phyloP scores from a whole-genome alignment of 2,113 vertebrate species.

The Clarias gariepinus region DNA sequence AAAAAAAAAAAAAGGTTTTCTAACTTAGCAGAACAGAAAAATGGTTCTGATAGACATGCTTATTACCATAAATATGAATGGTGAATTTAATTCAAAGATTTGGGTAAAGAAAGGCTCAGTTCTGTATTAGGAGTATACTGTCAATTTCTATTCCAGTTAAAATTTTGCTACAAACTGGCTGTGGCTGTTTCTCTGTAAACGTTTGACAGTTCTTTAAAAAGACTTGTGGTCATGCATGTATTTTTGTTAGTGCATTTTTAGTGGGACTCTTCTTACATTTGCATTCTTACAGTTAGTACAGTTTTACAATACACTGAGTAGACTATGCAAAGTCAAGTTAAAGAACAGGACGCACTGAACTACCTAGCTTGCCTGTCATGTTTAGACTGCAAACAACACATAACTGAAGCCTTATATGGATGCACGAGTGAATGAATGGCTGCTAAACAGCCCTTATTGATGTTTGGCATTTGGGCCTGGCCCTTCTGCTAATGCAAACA shows the following conservation, averaged over 20 bases:
- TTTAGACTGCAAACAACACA: conserved; percentile 45
- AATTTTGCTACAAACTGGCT: neutral
- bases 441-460: conserved; percentile 53
- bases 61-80: neutral
- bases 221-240: neutral
- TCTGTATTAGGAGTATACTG: neutral
- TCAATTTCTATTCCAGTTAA: neutral
- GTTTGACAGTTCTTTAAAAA: neutral
- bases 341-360: conserved; percentile 47
- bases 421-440: conserved; percentile 49
- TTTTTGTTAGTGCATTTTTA: conserved; percentile 2
- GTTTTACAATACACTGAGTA: neutral
- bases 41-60: neutral
- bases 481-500: conserved; percentile 46
- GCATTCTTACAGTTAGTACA: neutral
- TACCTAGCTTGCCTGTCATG: conserved; percentile 20
- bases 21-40: neutral
- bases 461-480: conserved; percentile 39
- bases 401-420: conserved; percentile 39
- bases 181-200: neutral
- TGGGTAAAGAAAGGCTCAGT: neutral
- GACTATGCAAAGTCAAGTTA: conserved; percentile 23
- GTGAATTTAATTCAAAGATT: neutral
- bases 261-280: neutral
- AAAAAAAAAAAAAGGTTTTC: neutral